A percentile compares a stretch with the other conserved stretches of the same genome.
Evolutionary conservation across 2,797 vertebrate genomes (phyloP).

Genomic region (Sphenopsis melanotis): DNA sequence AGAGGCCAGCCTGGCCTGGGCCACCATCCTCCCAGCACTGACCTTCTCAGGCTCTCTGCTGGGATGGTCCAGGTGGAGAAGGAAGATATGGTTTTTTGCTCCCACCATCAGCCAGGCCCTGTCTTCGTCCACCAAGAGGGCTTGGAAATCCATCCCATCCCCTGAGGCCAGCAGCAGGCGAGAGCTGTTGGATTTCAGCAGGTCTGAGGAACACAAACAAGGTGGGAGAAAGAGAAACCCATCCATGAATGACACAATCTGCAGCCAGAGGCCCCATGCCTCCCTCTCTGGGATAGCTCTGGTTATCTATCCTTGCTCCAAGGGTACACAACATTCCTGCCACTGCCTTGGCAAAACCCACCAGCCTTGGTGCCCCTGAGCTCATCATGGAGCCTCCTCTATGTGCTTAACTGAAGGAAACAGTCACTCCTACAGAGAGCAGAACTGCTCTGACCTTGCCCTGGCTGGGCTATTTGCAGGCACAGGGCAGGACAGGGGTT

Average conservation of each 20-base stretch:
- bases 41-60: conserved; percentile 73
- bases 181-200: conserved; percentile 76
- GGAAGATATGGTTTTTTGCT: conserved; percentile 82
- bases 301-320: not conserved
- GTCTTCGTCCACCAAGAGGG: conserved; percentile 83
- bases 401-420: fast-evolving
- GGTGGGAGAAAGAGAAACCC: not conserved
- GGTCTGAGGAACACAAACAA: conserved; percentile 64
- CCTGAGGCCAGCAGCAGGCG: conserved; percentile 70
- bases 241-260: not conserved
- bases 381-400: not conserved
- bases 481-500: not conserved
- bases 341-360: not conserved
- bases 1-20: not conserved
- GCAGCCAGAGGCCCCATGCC: not conserved
- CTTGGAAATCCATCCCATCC: conserved; percentile 72
- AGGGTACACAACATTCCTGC: not conserved
- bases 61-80: conserved; percentile 77
- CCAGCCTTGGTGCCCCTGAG: fast-evolving
- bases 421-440: not conserved
- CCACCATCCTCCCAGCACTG: not conserved
- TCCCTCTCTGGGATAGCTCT: not conserved
- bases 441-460: not conserved
- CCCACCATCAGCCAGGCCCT: conserved; percentile 83
- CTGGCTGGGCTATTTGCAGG: not conserved